Conservation (phyloP, 2,797 vertebrate genomes). For the Crenuchus spilurus region DNA sequence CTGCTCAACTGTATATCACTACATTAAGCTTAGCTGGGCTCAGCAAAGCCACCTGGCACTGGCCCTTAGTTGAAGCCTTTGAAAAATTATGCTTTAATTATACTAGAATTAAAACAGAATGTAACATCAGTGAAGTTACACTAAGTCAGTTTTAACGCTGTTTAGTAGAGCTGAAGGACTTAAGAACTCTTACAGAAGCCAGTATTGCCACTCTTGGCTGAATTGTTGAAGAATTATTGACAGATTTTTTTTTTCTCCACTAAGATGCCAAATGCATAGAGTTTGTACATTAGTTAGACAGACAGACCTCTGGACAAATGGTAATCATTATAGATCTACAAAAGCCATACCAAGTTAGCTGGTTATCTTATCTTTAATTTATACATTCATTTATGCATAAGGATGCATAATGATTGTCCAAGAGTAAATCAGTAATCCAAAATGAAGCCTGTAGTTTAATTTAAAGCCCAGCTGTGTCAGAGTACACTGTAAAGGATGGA, state of each 20-base stretch:
- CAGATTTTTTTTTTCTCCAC: not conserved
- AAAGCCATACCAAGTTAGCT: not conserved
- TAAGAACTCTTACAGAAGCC: not conserved
- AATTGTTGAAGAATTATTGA: not conserved
- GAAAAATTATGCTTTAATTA: not conserved
- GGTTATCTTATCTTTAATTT: not conserved
- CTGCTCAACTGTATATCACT: conserved; percentile 13
- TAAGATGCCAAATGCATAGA: not conserved
- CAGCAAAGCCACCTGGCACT: not conserved
- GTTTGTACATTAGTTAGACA: not conserved
- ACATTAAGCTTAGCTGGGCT: conserved; percentile 21
- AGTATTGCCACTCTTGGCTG: not conserved
- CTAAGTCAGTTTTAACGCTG: not conserved
- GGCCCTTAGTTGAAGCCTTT: conserved; percentile 1
- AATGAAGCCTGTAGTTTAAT: not conserved
- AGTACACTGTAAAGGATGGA: not conserved
- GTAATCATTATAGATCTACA: not conserved
- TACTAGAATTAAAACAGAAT: not conserved
- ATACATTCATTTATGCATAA: not conserved
- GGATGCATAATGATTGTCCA: not conserved
- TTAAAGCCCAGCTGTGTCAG: not conserved
- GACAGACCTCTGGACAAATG: not conserved
- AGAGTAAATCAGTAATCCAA: not conserved
- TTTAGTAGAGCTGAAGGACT: not conserved
- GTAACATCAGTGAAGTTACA: not conserved